Evolutionary conservation across 2,113 vertebrate genomes (phyloP).

Genomic region (Merops nubicus): DNA sequence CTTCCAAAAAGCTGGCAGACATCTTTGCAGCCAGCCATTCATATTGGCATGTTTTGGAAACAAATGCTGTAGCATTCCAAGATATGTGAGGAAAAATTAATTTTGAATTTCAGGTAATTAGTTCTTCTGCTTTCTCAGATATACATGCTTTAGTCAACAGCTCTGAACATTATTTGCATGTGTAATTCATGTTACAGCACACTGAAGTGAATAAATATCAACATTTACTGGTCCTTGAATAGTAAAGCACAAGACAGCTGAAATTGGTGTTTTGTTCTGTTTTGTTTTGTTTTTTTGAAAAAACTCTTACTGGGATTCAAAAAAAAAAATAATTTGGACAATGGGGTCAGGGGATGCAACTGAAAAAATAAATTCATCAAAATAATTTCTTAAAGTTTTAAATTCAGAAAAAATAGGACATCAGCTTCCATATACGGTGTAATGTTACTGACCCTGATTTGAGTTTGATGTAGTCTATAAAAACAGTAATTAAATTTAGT

Average conservation of each 20-base stretch:
- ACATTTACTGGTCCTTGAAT: not conserved
- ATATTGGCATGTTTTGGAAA: not conserved
- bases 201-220: not conserved
- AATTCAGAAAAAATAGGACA: slow-evolving; percentile 28
- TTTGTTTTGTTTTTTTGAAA: too few species aligned
- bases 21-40: not conserved
- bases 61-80: not conserved
- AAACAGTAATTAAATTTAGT: not conserved
- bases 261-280: not conserved
- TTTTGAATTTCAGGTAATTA: not conserved
- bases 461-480: not conserved
- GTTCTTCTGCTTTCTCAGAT: not conserved
- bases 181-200: not conserved
- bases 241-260: not conserved
- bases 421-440: not conserved
- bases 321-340: too few species aligned
- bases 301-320: too few species aligned
- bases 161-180: not conserved
- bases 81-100: not conserved
- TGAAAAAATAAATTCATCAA: not conserved
- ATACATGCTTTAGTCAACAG: not conserved
- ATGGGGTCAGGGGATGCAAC: not conserved
- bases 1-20: not conserved
- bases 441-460: slow-evolving; percentile 8
- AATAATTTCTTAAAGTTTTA: slow-evolving; percentile 16